Evolutionary conservation across 2,888 invertebrate genomes (phyloP).

Genomic region (Metopia argyrocephala): DNA sequence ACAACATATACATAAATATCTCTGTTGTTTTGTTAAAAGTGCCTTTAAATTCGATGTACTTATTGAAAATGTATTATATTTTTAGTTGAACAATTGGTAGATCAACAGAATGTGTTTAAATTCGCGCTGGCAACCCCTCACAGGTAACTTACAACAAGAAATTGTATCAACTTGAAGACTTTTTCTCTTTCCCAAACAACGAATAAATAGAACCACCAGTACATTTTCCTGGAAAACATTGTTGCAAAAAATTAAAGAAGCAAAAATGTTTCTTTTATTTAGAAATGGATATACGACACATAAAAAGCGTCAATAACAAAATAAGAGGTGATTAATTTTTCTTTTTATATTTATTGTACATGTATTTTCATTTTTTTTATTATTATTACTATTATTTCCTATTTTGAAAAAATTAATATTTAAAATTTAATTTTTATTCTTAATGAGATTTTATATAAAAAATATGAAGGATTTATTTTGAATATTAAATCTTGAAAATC

Average conservation of each 20-base stretch:
- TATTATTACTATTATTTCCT: slow-evolving; percentile 24
- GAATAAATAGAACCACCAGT: slow-evolving; percentile 21
- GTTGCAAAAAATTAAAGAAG: neutral
- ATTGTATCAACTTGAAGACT: slow-evolving; percentile 54
- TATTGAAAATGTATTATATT: slow-evolving; percentile 30
- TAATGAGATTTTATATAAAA: slow-evolving; percentile 31
- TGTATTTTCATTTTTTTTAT: slow-evolving; percentile 36
- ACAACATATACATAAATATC: no score
- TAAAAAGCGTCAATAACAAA: slow-evolving; percentile 4
- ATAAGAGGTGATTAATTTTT: slow-evolving; percentile 56
- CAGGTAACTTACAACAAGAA: slow-evolving; percentile 60
- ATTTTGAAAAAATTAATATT: slow-evolving; percentile 5
- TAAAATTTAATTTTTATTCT: neutral
- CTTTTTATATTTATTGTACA: slow-evolving; percentile 38
- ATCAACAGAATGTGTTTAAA: no score
- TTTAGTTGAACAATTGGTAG: slow-evolving; percentile 49
- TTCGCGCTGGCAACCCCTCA: neutral
- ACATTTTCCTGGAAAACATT: neutral
- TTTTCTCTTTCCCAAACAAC: slow-evolving; percentile 54
- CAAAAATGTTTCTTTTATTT: neutral
- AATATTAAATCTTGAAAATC: neutral
- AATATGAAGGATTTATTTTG: neutral
- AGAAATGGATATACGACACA: slow-evolving; percentile 43
- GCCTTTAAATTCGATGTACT: slow-evolving; percentile 16
- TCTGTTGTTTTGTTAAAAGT: neutral